Evolutionary conservation across 2,113 vertebrate genomes (phyloP), one percentile per base, ranked within the genome.

Genomic region (Tor tambroides): DNA sequence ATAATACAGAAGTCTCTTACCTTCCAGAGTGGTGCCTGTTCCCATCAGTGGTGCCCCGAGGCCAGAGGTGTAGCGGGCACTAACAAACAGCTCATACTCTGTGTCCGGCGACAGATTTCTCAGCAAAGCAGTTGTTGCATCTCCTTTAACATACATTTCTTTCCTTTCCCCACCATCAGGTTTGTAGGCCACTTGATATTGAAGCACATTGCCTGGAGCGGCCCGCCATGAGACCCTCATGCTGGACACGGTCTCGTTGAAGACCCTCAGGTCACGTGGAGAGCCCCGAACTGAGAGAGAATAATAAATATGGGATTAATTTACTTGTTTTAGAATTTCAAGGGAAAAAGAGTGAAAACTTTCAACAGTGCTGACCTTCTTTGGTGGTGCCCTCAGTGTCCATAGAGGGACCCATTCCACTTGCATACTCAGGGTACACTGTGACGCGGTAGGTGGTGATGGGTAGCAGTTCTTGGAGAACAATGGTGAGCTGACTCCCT

Each of bases 381-480:
- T 99, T 98, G 8, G 98, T 99, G 88, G 97, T 98, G 86, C 97
- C 98, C 43, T 96, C 95, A 84, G 96, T 96, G 86, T 88, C 93
- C 93, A 97, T 88, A 0, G 95, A 91, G 23, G 91, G 90, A 15
- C 97, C 98, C 30, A 93, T 83, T 69, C 97, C 97, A 32, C 95
- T 94, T 32, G 92, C 91, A 86, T 99, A 99, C 86, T 98, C 97
- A 7, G 98, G 94, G 93, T 94, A 93, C 89, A 99, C 96, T 91
- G 96, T 96, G 41, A 99, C 96, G 84, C 96, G 96, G 19, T 99
- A 99, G 91, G 97, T 98, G 86, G 98, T 99, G 87, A 97, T 94
- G 74, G 96, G 96, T 26, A 95, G 94, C 89, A 99, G 94, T 90
- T 96, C 96, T 86, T 96, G 93, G 49, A 99, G 92, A 2, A 95